A percentile compares a stretch with the other conserved stretches of the same genome.
Conservation (phyloP, 2,113 vertebrate species). For the Pituophis catenifer region DNA sequence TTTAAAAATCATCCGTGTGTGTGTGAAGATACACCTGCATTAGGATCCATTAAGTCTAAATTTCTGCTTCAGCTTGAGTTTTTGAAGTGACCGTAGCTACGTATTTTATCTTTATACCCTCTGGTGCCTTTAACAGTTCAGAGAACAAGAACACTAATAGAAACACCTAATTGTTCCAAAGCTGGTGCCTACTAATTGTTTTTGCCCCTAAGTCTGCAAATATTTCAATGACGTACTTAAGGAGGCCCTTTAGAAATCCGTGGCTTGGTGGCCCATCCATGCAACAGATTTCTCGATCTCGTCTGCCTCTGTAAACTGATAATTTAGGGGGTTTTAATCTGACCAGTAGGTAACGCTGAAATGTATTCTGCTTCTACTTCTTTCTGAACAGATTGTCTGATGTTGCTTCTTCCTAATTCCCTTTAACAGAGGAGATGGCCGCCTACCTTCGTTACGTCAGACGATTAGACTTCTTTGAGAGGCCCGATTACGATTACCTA, state of each 20-base stretch:
- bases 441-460: constrained; percentile 96
- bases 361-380: constrained; percentile 1
- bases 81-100: background rate
- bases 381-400: constrained; percentile 4
- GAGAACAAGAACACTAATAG: background rate
- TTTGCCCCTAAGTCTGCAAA: background rate
- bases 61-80: background rate
- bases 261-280: background rate
- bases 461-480: constrained; percentile 97
- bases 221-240: background rate
- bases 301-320: background rate
- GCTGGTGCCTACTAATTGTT: background rate
- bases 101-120: background rate
- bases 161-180: background rate
- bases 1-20: too few species aligned
- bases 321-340: background rate
- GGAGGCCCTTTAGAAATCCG: background rate
- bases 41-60: background rate
- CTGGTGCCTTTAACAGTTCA: background rate
- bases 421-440: constrained; percentile 92
- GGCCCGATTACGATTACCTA: constrained; percentile 96
- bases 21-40: background rate
- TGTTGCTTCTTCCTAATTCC: constrained; percentile 19
- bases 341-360: constrained; percentile 2
- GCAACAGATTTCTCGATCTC: background rate